Evolutionary conservation across 2,888 invertebrate species (phyloP).

Genomic region (Cacoxenus indagator): DNA sequence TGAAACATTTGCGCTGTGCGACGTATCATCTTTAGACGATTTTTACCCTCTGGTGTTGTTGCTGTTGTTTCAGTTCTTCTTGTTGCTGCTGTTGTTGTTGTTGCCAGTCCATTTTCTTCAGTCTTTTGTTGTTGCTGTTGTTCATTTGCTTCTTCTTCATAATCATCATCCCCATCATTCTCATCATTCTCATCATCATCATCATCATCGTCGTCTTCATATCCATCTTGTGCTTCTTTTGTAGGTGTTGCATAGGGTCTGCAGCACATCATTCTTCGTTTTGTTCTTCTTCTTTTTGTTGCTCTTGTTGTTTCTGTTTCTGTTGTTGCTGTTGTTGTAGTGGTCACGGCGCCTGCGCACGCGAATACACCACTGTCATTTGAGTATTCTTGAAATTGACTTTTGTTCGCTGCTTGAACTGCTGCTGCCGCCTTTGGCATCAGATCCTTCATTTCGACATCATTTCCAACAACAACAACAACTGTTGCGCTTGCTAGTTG

Average conservation of each 20-base stretch:
- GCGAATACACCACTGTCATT: not conserved
- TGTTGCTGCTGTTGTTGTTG: conserved; percentile 25
- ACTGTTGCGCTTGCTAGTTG: no score
- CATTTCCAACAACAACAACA: not conserved
- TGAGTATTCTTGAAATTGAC: conserved; percentile 2
- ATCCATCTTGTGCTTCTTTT: not conserved
- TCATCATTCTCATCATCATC: not conserved
- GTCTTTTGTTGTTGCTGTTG: conserved; percentile 16
- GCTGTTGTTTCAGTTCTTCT: not conserved
- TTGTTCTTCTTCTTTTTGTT: not conserved
- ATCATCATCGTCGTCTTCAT: not conserved
- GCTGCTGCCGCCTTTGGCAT: not conserved
- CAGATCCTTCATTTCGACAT: not conserved
- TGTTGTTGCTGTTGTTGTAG: conserved; percentile 19
- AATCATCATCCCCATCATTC: no score
- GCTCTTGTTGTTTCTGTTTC: not conserved
- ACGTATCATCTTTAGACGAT: not conserved
- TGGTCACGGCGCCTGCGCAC: conserved; percentile 6
- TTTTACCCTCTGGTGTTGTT: conserved; percentile 3
- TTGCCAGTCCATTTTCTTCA: not conserved
- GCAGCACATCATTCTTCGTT: not conserved
- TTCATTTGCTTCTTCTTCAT: no score
- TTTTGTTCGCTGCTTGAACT: no score
- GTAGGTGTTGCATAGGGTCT: not conserved
- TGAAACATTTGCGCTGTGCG: not conserved